These are phyloP conservation scores for Brachylomia viminalis DNA, from an alignment of 2,888 invertebrate genomes.

Conservation along the genomic window DNA sequence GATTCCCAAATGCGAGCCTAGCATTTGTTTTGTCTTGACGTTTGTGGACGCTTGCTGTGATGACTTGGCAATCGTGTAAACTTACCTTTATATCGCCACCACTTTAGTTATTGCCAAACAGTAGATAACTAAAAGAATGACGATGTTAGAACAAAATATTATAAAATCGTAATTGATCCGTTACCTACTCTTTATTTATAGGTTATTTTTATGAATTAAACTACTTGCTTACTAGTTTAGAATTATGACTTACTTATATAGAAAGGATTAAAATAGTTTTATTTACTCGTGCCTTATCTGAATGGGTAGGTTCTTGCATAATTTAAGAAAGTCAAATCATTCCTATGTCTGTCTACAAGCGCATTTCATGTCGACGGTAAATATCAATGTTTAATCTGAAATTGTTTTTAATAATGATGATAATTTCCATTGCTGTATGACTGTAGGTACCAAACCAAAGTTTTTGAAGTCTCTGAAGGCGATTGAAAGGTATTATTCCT, in stretches of 20 bases:
- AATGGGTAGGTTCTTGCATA: conserved; percentile 55
- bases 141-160: conserved; percentile 37
- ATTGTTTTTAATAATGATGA: conserved; percentile 10
- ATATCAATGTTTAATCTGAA: conserved; percentile 9
- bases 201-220: conserved; percentile 14
- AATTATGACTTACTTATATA: conserved; percentile 13
- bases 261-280: conserved; percentile 24
- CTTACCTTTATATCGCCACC: not conserved
- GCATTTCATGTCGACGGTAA: conserved; percentile 36
- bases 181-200: conserved; percentile 37
- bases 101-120: conserved; percentile 19
- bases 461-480: conserved; percentile 27
- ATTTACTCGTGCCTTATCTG: conserved; percentile 61
- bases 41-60: no score
- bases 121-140: not conserved
- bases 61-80: no score
- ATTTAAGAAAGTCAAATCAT: conserved; percentile 60
- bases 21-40: no score
- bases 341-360: conserved; percentile 49
- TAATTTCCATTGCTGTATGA: conserved; percentile 13
- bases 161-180: conserved; percentile 30
- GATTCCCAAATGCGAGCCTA: no score
- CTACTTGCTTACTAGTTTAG: conserved; percentile 17
- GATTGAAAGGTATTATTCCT: conserved; percentile 30
- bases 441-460: conserved; percentile 31